These are phyloP conservation scores for Cerceris rybyensis DNA, from an alignment of 2,888 invertebrate genomes.

Conservation along the genomic window DNA sequence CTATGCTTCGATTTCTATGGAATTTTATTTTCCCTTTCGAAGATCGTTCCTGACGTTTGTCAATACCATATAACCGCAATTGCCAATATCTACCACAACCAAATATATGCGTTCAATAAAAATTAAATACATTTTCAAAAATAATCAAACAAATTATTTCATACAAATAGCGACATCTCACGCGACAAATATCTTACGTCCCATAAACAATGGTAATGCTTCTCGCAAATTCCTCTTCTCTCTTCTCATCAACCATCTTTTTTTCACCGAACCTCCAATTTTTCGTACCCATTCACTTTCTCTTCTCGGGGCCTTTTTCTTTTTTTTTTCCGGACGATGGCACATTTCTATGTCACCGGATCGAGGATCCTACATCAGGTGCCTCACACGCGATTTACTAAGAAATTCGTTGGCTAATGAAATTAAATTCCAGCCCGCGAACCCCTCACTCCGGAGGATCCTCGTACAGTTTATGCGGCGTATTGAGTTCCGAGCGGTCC, in stretches of 20 bases:
- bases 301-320: slow-evolving; percentile 10
- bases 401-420: slow-evolving; percentile 73
- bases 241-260: slow-evolving; percentile 4
- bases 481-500: slow-evolving; percentile 67
- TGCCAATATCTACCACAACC: too few relatives aligned
- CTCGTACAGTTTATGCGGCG: slow-evolving; percentile 60
- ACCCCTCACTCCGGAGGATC: slow-evolving; percentile 22
- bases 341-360: slow-evolving; percentile 52
- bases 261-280: background rate
- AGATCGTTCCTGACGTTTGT: background rate
- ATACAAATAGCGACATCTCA: too few relatives aligned
- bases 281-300: background rate
- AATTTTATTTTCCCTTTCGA: slow-evolving; percentile 4
- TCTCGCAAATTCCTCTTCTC: too few relatives aligned
- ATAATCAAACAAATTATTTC: too few relatives aligned
- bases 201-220: too few relatives aligned
- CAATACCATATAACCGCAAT: too few relatives aligned
- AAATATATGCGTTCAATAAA: too few relatives aligned
- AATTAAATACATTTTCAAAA: too few relatives aligned
- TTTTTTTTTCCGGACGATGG: slow-evolving; percentile 26
- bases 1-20: background rate
- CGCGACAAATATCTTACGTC: background rate
- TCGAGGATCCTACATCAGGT: slow-evolving; percentile 48
- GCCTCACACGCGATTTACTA: slow-evolving; percentile 68
- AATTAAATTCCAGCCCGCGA: slow-evolving; percentile 68